A percentile compares a stretch with the other conserved stretches of the same genome.
phyloP scores from a whole-genome alignment of 92 coral and sea anemone species.

The Zoanthus sociatus region DNA sequence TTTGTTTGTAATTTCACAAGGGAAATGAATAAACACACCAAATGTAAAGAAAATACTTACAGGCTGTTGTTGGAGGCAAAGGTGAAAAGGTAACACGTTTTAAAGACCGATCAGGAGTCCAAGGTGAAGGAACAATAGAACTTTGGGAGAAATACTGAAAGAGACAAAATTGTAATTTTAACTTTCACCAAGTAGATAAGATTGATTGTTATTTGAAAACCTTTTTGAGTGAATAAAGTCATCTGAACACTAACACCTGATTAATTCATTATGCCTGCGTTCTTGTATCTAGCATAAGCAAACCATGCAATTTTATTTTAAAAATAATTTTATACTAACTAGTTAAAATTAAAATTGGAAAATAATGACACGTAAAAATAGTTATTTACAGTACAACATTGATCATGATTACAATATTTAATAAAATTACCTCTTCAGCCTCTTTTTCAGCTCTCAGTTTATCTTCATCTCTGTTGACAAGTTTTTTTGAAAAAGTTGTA shows the following conservation, averaged over 20 bases:
- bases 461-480: slow-evolving; percentile 80
- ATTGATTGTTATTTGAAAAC: no score
- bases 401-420: not conserved
- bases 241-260: no score
- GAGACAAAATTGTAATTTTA: not conserved
- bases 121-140: slow-evolving; percentile 96
- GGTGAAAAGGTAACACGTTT: slow-evolving; percentile 98
- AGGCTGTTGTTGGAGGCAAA: slow-evolving; percentile 90
- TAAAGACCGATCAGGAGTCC: slow-evolving; percentile 89
- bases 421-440: slow-evolving; percentile 81
- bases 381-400: not conserved
- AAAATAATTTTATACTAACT: no score
- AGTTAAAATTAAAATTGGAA: no score
- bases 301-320: no score
- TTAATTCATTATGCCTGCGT: no score
- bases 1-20: not conserved
- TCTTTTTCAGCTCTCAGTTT: slow-evolving; percentile 88
- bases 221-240: no score
- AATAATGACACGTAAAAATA: no score
- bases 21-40: no score
- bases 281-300: no score
- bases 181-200: not conserved
- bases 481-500: not conserved
- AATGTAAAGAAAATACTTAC: slow-evolving; percentile 62
- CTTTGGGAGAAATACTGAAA: slow-evolving; percentile 92